Base-by-base conservation (phyloP, 2,797 vertebrate species). In the Pogoniulus pusillus region DNA sequence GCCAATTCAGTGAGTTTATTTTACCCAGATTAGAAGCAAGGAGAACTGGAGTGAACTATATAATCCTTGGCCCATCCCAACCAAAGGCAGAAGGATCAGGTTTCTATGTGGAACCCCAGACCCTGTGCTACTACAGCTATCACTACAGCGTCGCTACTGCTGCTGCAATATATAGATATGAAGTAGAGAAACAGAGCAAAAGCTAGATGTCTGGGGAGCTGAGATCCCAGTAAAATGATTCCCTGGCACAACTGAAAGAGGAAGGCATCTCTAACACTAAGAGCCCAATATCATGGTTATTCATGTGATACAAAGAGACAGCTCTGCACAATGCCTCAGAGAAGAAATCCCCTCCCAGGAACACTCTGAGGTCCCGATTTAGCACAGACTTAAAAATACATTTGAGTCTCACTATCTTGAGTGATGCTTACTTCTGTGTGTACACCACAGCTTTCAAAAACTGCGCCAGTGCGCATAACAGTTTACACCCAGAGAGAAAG, bases 291-390 rank as follows among this genome's bases (percentile, higher is more conserved):
- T 82, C 85, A 79, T 3, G 0, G 74, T 84, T 92, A 90, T 91
- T 93, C 78, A 54, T 91, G 64, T 92, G 93, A 95, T 95, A 60
- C 0, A 34, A 95, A 93, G 60, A 93, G 95, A 95, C 91, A 96
- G 95, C 78, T 92, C 83, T 88, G 88, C 74, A 84, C 77, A 93
- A 57, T 0, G 77, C 71, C 93, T 93, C 63, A 86, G 93, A 94
- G 83, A 79, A 95, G 90, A 96, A 93, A 91, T 84, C 43, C 85
- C 80, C 87, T 88, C 87, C 71, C 85, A 95, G 85, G 87, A 92
- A 86, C 77, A 88, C 77, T 85, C 70, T 66, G 74, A 96, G 91
- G 87, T 94, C 90, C 91, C 88, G 90, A 93, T 95, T 94, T 95
- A 95, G 90, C 87, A 91, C 90, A 90, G 60, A 64, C 68, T 95